phyloP scores from a whole-genome alignment of 2,797 vertebrate species.

The Rhynchotus rufescens region DNA sequence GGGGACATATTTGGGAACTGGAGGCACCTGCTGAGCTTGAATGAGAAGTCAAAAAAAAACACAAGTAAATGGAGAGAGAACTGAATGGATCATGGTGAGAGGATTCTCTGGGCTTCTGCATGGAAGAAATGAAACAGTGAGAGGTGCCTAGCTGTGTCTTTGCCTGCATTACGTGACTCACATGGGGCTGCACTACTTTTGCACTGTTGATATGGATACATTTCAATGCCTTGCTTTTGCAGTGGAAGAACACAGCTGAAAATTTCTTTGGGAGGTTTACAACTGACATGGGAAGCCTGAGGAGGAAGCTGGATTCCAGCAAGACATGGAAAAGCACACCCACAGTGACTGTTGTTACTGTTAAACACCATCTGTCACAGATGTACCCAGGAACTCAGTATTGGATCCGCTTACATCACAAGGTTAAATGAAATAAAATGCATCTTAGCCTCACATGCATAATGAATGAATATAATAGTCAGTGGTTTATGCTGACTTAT shows the following conservation, averaged over 20 bases:
- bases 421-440: slow-evolving; percentile 17
- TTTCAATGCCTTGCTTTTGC: not conserved
- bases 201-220: not conserved
- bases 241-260: not conserved
- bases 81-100: not conserved
- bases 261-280: not conserved
- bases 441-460: fast-evolving
- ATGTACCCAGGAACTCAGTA: not conserved
- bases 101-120: not conserved
- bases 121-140: not conserved
- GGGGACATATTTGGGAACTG: slow-evolving; percentile 32
- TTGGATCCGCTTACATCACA: not conserved
- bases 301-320: slow-evolving; percentile 8
- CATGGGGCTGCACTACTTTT: fast-evolving
- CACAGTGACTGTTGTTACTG: not conserved
- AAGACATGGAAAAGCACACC: not conserved
- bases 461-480: not conserved
- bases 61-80: not conserved
- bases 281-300: not conserved
- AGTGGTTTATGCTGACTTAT: not conserved
- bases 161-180: not conserved
- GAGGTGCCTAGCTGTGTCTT: not conserved
- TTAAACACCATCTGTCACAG: slow-evolving; percentile 24
- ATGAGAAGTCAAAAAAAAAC: slow-evolving; percentile 2
- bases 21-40: slow-evolving; percentile 24